Base-by-base conservation (phyloP, 2,888 invertebrate genomes). In the Euplagia quadripunctaria region DNA sequence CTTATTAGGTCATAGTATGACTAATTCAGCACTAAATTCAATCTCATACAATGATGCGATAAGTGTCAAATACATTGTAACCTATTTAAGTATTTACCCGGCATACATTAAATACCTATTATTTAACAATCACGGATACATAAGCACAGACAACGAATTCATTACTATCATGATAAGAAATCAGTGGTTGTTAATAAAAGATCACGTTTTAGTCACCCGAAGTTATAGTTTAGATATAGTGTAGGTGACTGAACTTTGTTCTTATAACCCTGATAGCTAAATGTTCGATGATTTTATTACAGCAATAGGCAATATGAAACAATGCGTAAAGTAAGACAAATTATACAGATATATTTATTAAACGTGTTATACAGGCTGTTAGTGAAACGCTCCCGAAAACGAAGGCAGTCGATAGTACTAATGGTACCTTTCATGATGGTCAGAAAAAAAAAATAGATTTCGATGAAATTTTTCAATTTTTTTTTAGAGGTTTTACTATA, bases 141-240 rank as follows among this genome's bases (percentile, higher is more conserved):
- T 4, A n/a, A 58, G 58, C 58, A 58, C 0, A 20, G 58, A 4
- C 20, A 0, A 58, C 12, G 58, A 58, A 64, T 46, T n/a, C 46
- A 64, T 64, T 64, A 20, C 58, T 64, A 46, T 46, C 12, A 41
- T 31, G 31, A 65, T 65, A 65, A 65, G 64, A 65, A 20, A 65
- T 65, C 20, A 65, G 20, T 20, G 14, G 20, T 49, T 49, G 14
- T 31, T 8, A 7, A n/a, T 43, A n/a, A 43, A n/a, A 43, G n/a
- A 43, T 43, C 12, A 43, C 12, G 11, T 43, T 31, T 20, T 12
- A 61, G 12, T 5, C 11, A 61, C 1, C 31, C 12, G 11, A 58
- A 0, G 20, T 4, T 61, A 61, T 31, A 61, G 5, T 61, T 31
- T 61, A 12, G 58, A 61, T 51, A 51, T 16, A 17, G n/a, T 55